These are phyloP conservation scores for Lutraria lutraria DNA, from an alignment of 2,888 invertebrate species.

Conservation along the genomic window DNA sequence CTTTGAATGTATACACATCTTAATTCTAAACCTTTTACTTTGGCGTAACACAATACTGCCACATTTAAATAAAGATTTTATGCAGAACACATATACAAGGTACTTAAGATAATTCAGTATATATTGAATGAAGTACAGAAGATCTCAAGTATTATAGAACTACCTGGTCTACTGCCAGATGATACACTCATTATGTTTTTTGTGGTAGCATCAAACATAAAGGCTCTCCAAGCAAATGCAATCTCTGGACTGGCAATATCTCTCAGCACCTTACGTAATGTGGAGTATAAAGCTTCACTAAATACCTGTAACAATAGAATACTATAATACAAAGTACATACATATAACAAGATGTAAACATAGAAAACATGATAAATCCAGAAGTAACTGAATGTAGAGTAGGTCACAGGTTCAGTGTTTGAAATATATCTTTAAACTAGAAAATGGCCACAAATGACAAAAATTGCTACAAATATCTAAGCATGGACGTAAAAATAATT, in stretches of 20 bases:
- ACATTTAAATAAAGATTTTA: no score
- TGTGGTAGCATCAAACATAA: conserved; percentile 84
- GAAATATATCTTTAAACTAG: no score
- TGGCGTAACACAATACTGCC: no score
- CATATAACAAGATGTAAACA: not conserved
- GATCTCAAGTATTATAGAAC: not conserved
- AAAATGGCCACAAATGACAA: no score
- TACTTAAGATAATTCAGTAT: not conserved
- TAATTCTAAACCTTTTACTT: no score
- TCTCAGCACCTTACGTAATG: conserved; percentile 81
- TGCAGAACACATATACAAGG: not conserved
- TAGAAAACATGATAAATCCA: not conserved
- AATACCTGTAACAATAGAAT: conserved; percentile 79
- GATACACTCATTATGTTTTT: conserved; percentile 82
- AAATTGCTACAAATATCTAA: no score
- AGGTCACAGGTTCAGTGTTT: no score
- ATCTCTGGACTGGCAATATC: conserved; percentile 83
- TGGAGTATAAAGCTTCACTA: conserved; percentile 84
- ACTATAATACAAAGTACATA: not conserved
- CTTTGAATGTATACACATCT: no score
- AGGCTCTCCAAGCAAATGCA: conserved; percentile 85
- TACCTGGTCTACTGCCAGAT: conserved; percentile 83
- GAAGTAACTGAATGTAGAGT: not conserved
- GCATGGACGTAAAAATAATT: no score
- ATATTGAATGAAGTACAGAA: conserved; percentile 17